Evolutionary conservation across 2,888 invertebrate genomes (phyloP).

Genomic region (Helleia helle): DNA sequence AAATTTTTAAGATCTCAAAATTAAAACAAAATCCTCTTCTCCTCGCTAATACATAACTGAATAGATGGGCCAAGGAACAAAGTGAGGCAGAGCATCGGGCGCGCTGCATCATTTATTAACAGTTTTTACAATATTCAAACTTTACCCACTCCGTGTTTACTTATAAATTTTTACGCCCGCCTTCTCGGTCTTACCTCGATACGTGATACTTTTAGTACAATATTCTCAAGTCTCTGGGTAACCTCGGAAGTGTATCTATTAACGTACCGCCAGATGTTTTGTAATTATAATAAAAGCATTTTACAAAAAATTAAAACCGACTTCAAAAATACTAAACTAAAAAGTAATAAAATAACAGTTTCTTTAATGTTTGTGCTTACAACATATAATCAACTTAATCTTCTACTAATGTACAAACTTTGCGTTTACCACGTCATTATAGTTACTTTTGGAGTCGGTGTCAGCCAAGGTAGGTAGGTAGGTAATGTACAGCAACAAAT

Average conservation of each 20-base stretch:
- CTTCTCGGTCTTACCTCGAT: neutral
- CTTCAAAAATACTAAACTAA: too few species aligned
- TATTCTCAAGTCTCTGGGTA: conserved; percentile 10
- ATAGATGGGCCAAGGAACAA: conserved; percentile 29
- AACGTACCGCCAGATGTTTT: conserved; percentile 19
- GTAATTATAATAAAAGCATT: too few species aligned
- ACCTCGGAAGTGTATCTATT: conserved; percentile 17
- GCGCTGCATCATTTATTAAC: conserved; percentile 32
- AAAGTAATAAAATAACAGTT: too few species aligned
- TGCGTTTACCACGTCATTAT: too few species aligned
- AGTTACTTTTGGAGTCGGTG: too few species aligned
- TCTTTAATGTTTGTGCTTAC: too few species aligned
- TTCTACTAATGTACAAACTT: too few species aligned
- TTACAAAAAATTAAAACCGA: too few species aligned
- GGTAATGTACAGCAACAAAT: too few species aligned
- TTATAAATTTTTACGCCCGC: conserved; percentile 4
- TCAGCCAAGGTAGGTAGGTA: too few species aligned
- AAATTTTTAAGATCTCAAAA: conserved; percentile 1
- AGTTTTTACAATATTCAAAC: conserved; percentile 34
- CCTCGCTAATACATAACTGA: conserved; percentile 26
- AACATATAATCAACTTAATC: too few species aligned
- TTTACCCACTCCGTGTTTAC: conserved; percentile 7
- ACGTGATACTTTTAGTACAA: conserved; percentile 10
- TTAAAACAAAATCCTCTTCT: conserved; percentile 20
- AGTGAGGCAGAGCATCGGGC: conserved; percentile 29